A percentile compares a stretch with the other conserved stretches of the same genome.
Conservation (phyloP, 2,113 vertebrate species). For the Larimichthys polyactis region DNA sequence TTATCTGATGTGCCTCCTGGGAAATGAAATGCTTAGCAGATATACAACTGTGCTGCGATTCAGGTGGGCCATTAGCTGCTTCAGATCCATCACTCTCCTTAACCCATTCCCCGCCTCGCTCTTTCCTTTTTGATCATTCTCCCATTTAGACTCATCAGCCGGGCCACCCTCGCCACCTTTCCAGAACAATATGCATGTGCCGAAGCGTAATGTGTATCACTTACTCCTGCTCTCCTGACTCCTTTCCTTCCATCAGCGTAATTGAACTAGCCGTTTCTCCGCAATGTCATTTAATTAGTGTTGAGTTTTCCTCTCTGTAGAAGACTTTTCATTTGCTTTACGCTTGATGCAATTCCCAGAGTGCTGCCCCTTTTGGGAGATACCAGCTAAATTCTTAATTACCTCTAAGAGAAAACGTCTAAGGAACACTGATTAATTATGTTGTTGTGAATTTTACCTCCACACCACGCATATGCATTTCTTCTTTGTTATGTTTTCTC, state of each 20-base stretch:
- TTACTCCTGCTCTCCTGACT: background rate
- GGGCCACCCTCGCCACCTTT: background rate
- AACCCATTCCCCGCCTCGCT: background rate
- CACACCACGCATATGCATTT: background rate
- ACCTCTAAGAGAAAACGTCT: background rate
- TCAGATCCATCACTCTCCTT: constrained; percentile 6
- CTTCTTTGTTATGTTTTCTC: background rate
- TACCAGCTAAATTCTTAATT: constrained; percentile 24
- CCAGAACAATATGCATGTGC: background rate
- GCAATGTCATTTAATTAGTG: constrained; percentile 45
- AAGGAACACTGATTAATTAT: constrained; percentile 15
- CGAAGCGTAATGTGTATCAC: background rate
- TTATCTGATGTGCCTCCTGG: constrained; percentile 36
- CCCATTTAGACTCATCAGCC: background rate
- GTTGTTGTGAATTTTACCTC: background rate
- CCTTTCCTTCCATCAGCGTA: background rate
- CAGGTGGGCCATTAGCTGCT: constrained; percentile 18
- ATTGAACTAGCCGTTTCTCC: constrained; percentile 21
- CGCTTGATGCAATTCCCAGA: background rate
- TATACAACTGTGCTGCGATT: constrained; percentile 17
- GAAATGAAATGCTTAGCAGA: constrained; percentile 49
- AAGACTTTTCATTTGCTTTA: constrained; percentile 34
- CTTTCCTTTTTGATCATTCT: background rate
- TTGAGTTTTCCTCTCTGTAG: constrained; percentile 4
- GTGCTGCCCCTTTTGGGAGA: background rate